Percentiles rank a stretch among this genome's conserved stretches.
Evolutionary conservation across 2,888 invertebrate genomes (phyloP).

Genomic region (Boloria selene): DNA sequence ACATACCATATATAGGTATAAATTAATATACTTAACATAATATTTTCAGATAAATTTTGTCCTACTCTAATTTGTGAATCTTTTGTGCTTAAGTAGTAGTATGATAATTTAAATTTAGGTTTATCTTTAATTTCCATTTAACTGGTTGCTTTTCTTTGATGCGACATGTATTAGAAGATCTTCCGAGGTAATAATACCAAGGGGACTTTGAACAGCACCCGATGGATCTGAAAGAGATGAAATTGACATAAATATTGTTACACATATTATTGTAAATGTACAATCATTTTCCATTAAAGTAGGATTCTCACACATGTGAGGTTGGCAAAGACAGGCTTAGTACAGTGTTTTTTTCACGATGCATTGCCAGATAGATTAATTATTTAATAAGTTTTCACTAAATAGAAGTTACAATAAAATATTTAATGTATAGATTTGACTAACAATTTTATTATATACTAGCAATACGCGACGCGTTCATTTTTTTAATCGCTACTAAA

Average conservation of each 20-base stretch:
- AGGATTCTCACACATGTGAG: neutral
- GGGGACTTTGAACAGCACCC: slow-evolving; percentile 76
- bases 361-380: too few relatives aligned
- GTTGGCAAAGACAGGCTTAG: too few relatives aligned
- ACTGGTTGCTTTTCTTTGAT: slow-evolving; percentile 49
- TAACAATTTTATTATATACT: too few relatives aligned
- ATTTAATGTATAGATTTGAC: too few relatives aligned
- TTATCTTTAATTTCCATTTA: slow-evolving; percentile 51
- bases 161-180: slow-evolving; percentile 86
- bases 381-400: too few relatives aligned
- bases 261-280: neutral
- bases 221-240: slow-evolving; percentile 51
- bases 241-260: neutral
- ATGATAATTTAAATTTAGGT: neutral
- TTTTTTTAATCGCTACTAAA: too few relatives aligned
- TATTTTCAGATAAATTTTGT: slow-evolving; percentile 4
- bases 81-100: slow-evolving; percentile 19
- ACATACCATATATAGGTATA: neutral
- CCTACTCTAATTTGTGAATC: slow-evolving; percentile 15
- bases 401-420: too few relatives aligned
- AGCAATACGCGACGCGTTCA: too few relatives aligned
- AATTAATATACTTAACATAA: slow-evolving; percentile 1
- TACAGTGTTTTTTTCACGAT: too few relatives aligned
- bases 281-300: neutral
- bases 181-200: slow-evolving; percentile 87